Evolutionary conservation across 2,797 vertebrate species (phyloP), one percentile per base, ranked within the genome.

Genomic region (Psittacula echo): DNA sequence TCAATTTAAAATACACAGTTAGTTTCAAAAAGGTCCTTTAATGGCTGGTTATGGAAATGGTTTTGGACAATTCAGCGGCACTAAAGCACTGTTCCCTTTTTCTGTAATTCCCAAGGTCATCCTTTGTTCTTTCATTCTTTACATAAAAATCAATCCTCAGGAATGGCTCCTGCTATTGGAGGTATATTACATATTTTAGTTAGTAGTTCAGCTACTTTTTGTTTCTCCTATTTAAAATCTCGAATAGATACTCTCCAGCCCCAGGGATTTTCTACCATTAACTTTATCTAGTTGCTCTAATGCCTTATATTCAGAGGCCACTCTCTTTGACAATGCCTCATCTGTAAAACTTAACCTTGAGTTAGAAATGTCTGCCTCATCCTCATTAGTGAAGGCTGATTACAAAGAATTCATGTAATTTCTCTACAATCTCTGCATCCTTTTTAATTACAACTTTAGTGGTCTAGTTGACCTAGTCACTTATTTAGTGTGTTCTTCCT

Each of bases 331-430:
- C 88, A 89, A 80, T 85, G 65, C 61, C 30, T 93, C 88, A 74
- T 94, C 83, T 90, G 78, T 93, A 95, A 96, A 96, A 97, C 92
- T 95, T 96, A 95, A 95, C 80, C 88, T 96, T 94, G 94, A 95
- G 53, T 94, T 93, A 74, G 75, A 84, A 96, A 85, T 62, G 75
- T 80, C 91, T 91, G 75, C 81, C 61, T 93, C 72, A 72, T 70
- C 77, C 88, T 96, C 88, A 96, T 95, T 97, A 97, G 88, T 58
- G 30, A 93, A 93, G 90, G 80, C 68, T 89, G 93, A 96, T 95
- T 93, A 90, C 78, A 89, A 95, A 93, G 91, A 96, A 95, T 92
- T 94, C 8, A 56, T 87, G 78, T 54, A 94, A 90, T 94, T 95
- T 95, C 80, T 94, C 56, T 65, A 79, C 88, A 93, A 83, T 90